Evolutionary conservation across 1,140 invertebrate species (phyloP), one percentile per base, ranked within the genome.

Genomic region (Ladona fulva): DNA sequence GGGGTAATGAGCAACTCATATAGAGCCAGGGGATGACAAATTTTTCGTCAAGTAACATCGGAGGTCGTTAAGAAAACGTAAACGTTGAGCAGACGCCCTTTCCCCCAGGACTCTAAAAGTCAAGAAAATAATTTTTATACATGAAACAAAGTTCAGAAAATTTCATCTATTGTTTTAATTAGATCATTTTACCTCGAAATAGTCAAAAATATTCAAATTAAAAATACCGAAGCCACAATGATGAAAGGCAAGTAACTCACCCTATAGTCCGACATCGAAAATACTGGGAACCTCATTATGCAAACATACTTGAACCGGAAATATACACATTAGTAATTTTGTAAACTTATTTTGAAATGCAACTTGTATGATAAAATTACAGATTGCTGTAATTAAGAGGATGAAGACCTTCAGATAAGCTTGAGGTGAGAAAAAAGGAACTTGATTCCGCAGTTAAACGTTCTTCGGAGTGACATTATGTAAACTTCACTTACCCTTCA

Each of bases 391-490:
- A 66, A 19, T 16, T 66, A 66, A 66, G 52, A 66, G 52, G 14
- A 66, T 66, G 52, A 66, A 66, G 52, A 66, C 52, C 52, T 66
- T 66, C 52, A 16, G n/a, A 6, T 66, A 66, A 66, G n/a, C 14
- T 66, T 22, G 52, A 66, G 52, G 52, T 66, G 52, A 66, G 52
- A 12, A 66, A 66, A 66, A 66, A 66, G 52, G 14, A 66, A 22
- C 52, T 16, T 66, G 52, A 66, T 66, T 66, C 52, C 52, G 52
- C 52, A 66, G 52, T 66, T 66, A 66, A 6, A 22, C 52, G 52
- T 66, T 66, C 52, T 66, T 66, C 52, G 52, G 52, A 66, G n/a
- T 66, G 52, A 66, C 52, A 66, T 66, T 66, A 66, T 66, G 52
- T 66, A 66, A 66, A 66, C 14, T 16, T 66, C 52, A 19, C 52